phyloP scores from a whole-genome alignment of 2,113 vertebrate species.

The Alethe castanea region DNA sequence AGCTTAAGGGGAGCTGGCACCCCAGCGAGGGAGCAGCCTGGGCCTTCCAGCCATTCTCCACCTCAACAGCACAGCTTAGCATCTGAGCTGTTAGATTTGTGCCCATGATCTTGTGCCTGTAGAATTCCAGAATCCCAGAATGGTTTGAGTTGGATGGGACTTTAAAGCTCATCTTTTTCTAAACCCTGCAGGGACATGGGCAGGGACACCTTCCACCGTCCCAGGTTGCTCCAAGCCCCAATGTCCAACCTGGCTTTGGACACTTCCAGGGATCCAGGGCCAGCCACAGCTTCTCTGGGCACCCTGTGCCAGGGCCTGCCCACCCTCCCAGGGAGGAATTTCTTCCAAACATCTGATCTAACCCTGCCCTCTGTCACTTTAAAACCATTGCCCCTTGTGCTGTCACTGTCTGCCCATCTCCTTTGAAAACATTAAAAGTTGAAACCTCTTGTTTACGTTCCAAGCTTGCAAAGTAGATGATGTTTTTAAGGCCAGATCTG shows the following conservation, averaged over 20 bases:
- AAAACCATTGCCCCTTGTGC: neutral
- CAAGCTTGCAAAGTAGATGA: neutral
- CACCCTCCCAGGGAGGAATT: neutral
- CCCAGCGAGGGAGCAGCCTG: neutral
- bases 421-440: neutral
- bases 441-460: neutral
- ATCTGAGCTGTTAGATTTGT: neutral
- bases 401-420: neutral
- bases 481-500: neutral
- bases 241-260: neutral
- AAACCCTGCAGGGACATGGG: neutral
- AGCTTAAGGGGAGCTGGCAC: neutral
- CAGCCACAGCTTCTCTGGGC: neutral
- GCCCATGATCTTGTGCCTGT: neutral
- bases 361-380: neutral
- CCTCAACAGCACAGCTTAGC: neutral
- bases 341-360: neutral
- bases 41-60: neutral
- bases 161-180: neutral
- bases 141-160: neutral
- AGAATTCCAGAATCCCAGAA: neutral
- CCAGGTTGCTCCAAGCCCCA: accelerated
- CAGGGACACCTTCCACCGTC: accelerated
- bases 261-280: neutral
- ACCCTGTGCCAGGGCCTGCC: neutral